Evolutionary conservation across 1,140 invertebrate species (phyloP).

Genomic region (Radopholus similis): DNA sequence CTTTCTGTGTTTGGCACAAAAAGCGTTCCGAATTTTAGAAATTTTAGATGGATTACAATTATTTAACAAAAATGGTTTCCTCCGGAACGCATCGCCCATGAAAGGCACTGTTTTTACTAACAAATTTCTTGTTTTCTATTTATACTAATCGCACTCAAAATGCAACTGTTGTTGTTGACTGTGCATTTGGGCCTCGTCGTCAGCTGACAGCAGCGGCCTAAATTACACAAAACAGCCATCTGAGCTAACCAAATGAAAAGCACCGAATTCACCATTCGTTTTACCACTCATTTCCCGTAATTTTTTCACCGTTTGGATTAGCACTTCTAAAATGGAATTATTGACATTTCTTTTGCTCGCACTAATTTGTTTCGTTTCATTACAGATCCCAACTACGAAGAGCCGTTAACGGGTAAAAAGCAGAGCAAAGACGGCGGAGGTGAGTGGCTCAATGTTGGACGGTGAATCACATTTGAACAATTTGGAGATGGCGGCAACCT

Average conservation of each 20-base stretch:
- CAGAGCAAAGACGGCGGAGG: not conserved
- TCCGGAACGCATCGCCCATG: not conserved
- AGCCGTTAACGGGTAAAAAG: constrained; percentile 4
- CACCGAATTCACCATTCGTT: no score
- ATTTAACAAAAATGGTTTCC: no score
- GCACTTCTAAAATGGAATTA: not conserved
- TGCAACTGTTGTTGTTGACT: no score
- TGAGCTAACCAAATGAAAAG: no score
- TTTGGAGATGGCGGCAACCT: not conserved
- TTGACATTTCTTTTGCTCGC: not conserved
- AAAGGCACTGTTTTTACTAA: no score
- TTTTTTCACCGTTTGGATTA: not conserved
- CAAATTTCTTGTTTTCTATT: not conserved
- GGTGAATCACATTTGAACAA: not conserved
- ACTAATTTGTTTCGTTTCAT: not conserved
- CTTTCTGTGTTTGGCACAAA: no score
- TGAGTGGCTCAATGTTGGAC: not conserved
- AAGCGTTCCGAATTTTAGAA: no score
- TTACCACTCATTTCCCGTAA: not conserved
- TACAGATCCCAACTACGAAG: constrained; percentile 13
- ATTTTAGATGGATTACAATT: no score
- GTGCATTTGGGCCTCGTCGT: no score
- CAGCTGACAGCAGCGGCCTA: no score
- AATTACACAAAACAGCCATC: no score
- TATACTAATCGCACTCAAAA: no score